Base-by-base conservation (phyloP, 2,797 vertebrate species). In the Premnoplex brunnescens region DNA sequence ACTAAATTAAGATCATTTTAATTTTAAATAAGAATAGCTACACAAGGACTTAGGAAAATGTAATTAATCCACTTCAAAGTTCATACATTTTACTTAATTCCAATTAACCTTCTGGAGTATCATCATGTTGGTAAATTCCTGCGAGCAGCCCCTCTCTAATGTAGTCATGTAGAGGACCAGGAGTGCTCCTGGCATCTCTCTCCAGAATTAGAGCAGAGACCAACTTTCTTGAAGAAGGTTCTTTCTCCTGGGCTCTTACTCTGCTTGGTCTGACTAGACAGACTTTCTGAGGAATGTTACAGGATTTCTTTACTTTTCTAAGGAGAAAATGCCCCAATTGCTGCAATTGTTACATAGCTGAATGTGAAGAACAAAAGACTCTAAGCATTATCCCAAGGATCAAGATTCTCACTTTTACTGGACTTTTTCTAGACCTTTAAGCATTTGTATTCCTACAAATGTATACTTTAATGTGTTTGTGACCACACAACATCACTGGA, bases 51-150 rank as follows among this genome's bases (percentile, higher is more conserved):
- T 73, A 19, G 59, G 76, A 69, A 93, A 90, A 88, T 87, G 80
- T 89, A 95, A 95, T 96, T 91, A 90, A 93, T 96, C 90, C 72
- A 88, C 88, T 94, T 96, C 85, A 81, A 72, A 95, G 93, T 95
- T 96, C 88, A 94, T 89, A 43, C 28, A 39, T 91, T 92, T 91
- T 84, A 77, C 76, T 81, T 95, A 88, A 93, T 94, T 93, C 88
- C 58, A 88, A 81, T 95, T 94, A 95, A 94, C 91, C 93, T 93
- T 88, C 85, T 51, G 28, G 76, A 81, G 58, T 41, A n/a, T 64
- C 1, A 0, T 82, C 73, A 37, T 72, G 85, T 55, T 81, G 79
- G 76, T 78, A 59, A 91, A 75, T 63, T 87, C 85, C 76, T 85
- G 15, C 0, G 1, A 91, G 72, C 59, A 76, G 44, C 55, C 43